Conservation (phyloP, 1,140 invertebrate species). For the Probaryconus sp. region DNA sequence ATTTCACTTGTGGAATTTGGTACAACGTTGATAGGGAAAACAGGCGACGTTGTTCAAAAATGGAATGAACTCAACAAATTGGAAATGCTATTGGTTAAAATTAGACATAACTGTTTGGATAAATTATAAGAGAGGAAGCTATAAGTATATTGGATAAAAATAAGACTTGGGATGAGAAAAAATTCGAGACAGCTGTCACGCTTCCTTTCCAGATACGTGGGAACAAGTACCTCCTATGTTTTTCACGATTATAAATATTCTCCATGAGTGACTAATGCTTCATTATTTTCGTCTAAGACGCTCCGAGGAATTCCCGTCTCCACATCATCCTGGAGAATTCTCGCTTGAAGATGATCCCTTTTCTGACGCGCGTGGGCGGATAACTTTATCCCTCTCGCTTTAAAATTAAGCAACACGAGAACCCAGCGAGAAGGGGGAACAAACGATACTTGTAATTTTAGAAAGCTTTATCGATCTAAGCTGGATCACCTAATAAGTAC, state of each 20-base stretch:
- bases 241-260: conserved; percentile 56
- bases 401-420: conserved; percentile 11
- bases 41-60: no score
- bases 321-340: conserved; percentile 17
- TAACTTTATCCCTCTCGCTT: background rate
- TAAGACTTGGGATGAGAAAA: conserved; percentile 30
- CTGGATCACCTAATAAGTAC: conserved; percentile 9
- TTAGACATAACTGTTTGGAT: no score
- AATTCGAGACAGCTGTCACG: conserved; percentile 32
- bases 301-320: conserved; percentile 13
- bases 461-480: conserved; percentile 17
- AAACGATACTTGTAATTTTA: conserved; percentile 34
- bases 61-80: no score
- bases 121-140: background rate
- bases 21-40: no score
- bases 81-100: no score
- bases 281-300: conserved; percentile 32
- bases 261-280: conserved; percentile 32
- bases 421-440: background rate
- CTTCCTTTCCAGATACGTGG: conserved; percentile 23
- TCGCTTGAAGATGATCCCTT: background rate
- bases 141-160: conserved; percentile 15
- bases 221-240: conserved; percentile 7
- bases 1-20: no score
- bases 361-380: background rate